Evolutionary conservation across 2,797 vertebrate genomes (phyloP).

Genomic region (Acomys russatus): DNA sequence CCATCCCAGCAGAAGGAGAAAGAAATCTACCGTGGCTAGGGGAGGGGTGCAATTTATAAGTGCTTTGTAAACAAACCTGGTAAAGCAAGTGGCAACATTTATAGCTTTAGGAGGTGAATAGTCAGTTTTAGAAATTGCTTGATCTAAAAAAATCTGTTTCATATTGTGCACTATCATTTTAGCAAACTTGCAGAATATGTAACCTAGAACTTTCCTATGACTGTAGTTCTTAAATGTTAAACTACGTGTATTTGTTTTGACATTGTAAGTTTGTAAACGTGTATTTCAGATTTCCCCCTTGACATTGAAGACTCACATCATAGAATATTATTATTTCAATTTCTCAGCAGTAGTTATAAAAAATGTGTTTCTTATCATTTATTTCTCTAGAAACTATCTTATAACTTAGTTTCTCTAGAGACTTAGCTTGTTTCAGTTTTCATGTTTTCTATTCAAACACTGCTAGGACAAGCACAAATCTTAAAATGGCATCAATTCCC

Average conservation of each 20-base stretch:
- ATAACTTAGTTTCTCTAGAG: constrained; percentile 6
- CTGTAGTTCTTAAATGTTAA: constrained; percentile 7
- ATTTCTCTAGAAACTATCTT: constrained; percentile 3
- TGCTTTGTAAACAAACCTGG: not conserved
- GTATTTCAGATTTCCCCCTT: constrained; percentile 32
- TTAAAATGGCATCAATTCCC: not conserved
- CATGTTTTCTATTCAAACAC: constrained; percentile 39
- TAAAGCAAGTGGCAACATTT: not conserved
- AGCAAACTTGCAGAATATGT: not conserved
- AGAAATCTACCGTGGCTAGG: not conserved
- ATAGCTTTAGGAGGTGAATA: not conserved
- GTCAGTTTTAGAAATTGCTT: not conserved
- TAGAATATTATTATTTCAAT: constrained; percentile 22
- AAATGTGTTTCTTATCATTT: not conserved
- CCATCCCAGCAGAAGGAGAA: not conserved
- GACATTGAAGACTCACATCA: not conserved
- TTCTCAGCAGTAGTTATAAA: not conserved
- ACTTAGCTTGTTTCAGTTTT: not conserved
- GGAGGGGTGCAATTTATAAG: not conserved
- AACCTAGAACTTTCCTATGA: not conserved
- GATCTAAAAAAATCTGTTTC: constrained; percentile 30
- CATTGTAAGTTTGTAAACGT: not conserved
- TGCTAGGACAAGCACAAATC: not conserved
- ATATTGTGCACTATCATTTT: not conserved
- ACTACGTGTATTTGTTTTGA: not conserved